Evolutionary conservation across 2,888 invertebrate genomes (phyloP).

Genomic region (Bellardia pandia): DNA sequence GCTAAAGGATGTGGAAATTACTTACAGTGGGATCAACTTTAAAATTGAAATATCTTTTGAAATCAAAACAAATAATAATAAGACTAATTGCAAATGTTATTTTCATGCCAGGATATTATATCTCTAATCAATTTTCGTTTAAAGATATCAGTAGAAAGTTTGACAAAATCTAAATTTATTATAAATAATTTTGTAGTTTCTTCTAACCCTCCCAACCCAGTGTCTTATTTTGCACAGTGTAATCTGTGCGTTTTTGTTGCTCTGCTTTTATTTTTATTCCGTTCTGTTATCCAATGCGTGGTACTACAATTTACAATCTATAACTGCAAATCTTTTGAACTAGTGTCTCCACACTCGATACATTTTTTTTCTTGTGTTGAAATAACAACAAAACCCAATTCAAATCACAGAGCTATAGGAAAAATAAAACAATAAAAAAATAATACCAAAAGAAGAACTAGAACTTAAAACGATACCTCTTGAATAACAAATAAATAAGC

Average conservation of each 20-base stretch:
- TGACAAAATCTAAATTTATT: too few relatives aligned
- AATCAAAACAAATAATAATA: too few relatives aligned
- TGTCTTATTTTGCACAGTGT: constrained; percentile 35
- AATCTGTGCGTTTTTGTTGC: neutral
- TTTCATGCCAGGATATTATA: too few relatives aligned
- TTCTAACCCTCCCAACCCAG: neutral
- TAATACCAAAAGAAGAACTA: constrained; percentile 52
- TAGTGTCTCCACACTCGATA: constrained; percentile 69
- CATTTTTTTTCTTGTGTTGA: neutral
- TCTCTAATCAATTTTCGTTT: too few relatives aligned
- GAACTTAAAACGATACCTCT: constrained; percentile 79
- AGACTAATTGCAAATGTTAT: too few relatives aligned
- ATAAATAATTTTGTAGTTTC: too few relatives aligned
- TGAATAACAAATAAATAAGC: constrained; percentile 73
- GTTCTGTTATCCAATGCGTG: constrained; percentile 63
- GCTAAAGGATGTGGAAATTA: constrained; percentile 21
- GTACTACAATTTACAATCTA: constrained; percentile 71
- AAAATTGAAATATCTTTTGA: too few relatives aligned
- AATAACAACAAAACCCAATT: constrained; percentile 56
- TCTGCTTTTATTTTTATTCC: constrained; percentile 22
- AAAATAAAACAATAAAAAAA: neutral
- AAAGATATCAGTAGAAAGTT: too few relatives aligned
- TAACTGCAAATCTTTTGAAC: constrained; percentile 72
- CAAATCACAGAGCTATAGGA: constrained; percentile 48
- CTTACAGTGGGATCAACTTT: constrained; percentile 1